Evolutionary conservation across 1,140 invertebrate genomes (phyloP).

Genomic region (Thaumetopoea pityocampa): DNA sequence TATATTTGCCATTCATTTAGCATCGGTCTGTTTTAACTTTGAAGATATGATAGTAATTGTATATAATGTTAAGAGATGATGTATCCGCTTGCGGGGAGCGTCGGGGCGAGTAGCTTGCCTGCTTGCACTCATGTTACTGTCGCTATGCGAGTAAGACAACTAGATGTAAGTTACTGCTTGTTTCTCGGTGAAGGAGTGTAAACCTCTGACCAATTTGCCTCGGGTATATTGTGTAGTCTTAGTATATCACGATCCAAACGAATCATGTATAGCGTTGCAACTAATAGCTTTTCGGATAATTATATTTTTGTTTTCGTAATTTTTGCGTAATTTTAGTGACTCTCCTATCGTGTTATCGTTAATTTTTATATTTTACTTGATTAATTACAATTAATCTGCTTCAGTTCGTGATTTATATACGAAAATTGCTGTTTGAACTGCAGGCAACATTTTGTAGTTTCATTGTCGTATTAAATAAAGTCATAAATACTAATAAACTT

Average conservation of each 20-base stretch:
- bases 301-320: slow-evolving; percentile 40
- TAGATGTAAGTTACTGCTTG: slow-evolving; percentile 66
- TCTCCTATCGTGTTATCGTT: slow-evolving; percentile 48
- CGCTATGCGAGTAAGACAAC: slow-evolving; percentile 47
- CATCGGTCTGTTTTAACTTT: slow-evolving; percentile 40
- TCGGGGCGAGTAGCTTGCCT: slow-evolving; percentile 58
- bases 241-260: slow-evolving; percentile 57
- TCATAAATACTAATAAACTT: slow-evolving; percentile 65
- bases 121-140: slow-evolving; percentile 52
- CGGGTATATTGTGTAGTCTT: slow-evolving; percentile 68
- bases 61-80: slow-evolving; percentile 56
- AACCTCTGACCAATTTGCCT: slow-evolving; percentile 71
- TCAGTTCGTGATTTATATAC: slow-evolving; percentile 68
- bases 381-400: slow-evolving; percentile 56
- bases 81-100: slow-evolving; percentile 34
- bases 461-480: slow-evolving; percentile 75
- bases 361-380: slow-evolving; percentile 64
- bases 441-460: slow-evolving; percentile 75
- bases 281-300: slow-evolving; percentile 54
- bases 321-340: slow-evolving; percentile 49
- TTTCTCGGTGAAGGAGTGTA: slow-evolving; percentile 58
- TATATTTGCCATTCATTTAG: slow-evolving; percentile 55
- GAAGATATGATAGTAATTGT: slow-evolving; percentile 45
- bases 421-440: slow-evolving; percentile 68
- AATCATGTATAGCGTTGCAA: slow-evolving; percentile 68